Evolutionary conservation across 2,888 invertebrate genomes (phyloP).

Genomic region (Lumbricus terrestris): DNA sequence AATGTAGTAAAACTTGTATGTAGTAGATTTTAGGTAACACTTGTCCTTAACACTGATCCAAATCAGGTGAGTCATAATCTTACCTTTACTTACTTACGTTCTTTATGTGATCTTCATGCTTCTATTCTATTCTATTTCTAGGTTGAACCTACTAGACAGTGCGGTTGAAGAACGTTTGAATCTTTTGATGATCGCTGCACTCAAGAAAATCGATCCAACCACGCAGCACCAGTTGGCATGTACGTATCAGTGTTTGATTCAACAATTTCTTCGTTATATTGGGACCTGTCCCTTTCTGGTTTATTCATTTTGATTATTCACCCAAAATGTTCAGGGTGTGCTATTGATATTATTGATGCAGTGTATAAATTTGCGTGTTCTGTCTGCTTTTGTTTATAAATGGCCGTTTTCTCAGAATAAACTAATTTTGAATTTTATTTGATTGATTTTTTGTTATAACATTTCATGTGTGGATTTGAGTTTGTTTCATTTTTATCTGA

Average conservation of each 20-base stretch:
- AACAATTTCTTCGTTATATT: too few species aligned
- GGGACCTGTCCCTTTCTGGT: too few species aligned
- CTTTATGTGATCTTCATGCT: background rate
- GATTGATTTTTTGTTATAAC: background rate
- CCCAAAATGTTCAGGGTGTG: too few species aligned
- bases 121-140: too few species aligned
- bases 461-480: background rate
- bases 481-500: background rate
- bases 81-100: background rate
- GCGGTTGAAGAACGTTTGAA: background rate
- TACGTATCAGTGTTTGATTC: background rate
- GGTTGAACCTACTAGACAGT: background rate
- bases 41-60: background rate
- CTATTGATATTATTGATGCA: too few species aligned
- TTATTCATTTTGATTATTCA: too few species aligned
- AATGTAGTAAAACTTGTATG: too few species aligned
- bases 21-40: background rate
- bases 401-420: too few species aligned
- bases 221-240: background rate
- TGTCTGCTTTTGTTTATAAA: too few species aligned
- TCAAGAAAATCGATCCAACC: background rate
- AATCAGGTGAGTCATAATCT: background rate
- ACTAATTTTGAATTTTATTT: too few species aligned
- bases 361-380: too few species aligned
- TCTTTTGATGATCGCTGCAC: background rate